A percentile compares a stretch with the other conserved stretches of the same genome.
Conservation (phyloP, 2,888 invertebrate species). For the Polyommatus iphigenia region DNA sequence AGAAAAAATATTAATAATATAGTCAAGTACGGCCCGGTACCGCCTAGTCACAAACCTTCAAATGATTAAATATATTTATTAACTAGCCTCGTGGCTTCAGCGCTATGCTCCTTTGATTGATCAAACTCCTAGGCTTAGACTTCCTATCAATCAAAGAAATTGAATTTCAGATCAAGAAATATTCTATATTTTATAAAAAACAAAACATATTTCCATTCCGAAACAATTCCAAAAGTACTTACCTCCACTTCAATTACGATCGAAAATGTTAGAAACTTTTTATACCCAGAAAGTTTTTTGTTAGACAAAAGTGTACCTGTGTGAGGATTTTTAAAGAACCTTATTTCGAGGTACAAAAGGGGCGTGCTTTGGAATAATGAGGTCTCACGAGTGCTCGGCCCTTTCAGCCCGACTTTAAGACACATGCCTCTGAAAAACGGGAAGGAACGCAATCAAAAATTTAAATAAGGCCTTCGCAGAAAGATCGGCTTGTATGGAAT, state of each 20-base stretch:
- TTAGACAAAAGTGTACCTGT: conserved; percentile 46
- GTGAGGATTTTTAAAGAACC: conserved; percentile 76
- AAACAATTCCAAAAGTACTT: background rate
- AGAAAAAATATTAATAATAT: too few species aligned
- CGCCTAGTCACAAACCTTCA: too few species aligned
- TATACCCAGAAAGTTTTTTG: conserved; percentile 37
- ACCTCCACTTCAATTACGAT: conserved; percentile 19
- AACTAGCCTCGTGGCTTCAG: too few species aligned
- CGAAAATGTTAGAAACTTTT: conserved; percentile 32
- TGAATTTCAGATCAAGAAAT: background rate
- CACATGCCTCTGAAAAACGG: conserved; percentile 37
- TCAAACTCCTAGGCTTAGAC: background rate
- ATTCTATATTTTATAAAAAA: background rate
- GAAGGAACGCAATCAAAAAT: conserved; percentile 3
- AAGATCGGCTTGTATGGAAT: background rate
- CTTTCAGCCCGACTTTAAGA: conserved; percentile 63
- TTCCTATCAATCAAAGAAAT: background rate
- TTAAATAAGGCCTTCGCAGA: conserved; percentile 11
- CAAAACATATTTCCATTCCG: background rate
- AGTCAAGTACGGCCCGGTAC: too few species aligned
- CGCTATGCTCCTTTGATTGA: too few species aligned
- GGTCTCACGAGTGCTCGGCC: conserved; percentile 62
- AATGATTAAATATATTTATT: too few species aligned
- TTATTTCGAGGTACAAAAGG: conserved; percentile 75
- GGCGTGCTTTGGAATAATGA: conserved; percentile 77